Evolutionary conservation across 2,113 vertebrate genomes (phyloP).

Genomic region (Ctenodactylus gundi): DNA sequence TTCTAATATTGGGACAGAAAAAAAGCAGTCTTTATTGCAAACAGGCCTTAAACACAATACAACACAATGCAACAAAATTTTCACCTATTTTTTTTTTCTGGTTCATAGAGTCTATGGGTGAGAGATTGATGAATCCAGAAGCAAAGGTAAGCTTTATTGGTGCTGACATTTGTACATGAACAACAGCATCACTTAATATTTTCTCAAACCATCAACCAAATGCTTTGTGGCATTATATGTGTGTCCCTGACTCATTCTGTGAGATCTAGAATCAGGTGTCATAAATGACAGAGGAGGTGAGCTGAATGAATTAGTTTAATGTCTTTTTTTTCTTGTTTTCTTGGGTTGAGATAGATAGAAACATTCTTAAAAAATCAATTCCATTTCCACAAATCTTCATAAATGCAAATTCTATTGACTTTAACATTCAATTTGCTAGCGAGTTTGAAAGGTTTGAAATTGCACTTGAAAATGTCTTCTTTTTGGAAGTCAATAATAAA

Average conservation of each 20-base stretch:
- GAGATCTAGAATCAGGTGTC: constrained; percentile 56
- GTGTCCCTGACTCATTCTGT: constrained; percentile 72
- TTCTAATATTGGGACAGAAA: neutral
- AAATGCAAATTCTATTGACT: constrained; percentile 65
- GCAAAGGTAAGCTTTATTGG: neutral
- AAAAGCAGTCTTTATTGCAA: neutral
- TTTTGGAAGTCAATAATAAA: constrained; percentile 60
- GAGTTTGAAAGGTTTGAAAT: constrained; percentile 64
- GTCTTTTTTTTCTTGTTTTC: constrained; percentile 64
- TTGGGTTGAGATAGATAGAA: constrained; percentile 9
- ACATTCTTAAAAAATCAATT: constrained; percentile 61
- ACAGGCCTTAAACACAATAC: constrained; percentile 10
- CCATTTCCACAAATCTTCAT: constrained; percentile 60
- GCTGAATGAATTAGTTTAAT: constrained; percentile 47
- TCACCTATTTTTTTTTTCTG: neutral
- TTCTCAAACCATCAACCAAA: constrained; percentile 61
- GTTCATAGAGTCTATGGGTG: neutral
- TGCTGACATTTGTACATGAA: constrained; percentile 59
- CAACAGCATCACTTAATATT: constrained; percentile 64
- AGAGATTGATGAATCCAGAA: constrained; percentile 1
- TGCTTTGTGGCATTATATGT: constrained; percentile 67
- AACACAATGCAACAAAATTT: neutral
- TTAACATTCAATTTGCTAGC: constrained; percentile 62
- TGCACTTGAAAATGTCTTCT: constrained; percentile 61
- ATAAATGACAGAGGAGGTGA: constrained; percentile 61